Percentiles rank a stretch among this genome's conserved stretches.
These are phyloP conservation scores for Philopotamus ludificatus DNA, from an alignment of 1,140 invertebrate genomes.

Conservation along the genomic window DNA sequence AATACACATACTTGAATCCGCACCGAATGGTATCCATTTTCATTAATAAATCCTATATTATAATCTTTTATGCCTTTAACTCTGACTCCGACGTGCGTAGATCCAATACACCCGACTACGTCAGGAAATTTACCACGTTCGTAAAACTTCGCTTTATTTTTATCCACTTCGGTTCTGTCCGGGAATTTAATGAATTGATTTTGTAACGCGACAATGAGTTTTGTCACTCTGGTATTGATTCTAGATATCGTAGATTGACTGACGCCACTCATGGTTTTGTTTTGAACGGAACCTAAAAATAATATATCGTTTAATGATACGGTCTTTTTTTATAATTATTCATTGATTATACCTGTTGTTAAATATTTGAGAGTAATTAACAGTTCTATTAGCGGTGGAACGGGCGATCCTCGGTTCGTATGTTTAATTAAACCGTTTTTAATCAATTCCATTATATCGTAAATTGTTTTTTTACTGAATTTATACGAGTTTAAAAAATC, in stretches of 20 bases:
- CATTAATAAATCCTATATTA: conserved; percentile 35
- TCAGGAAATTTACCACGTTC: conserved; percentile 37
- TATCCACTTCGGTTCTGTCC: conserved; percentile 23
- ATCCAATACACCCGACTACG: conserved; percentile 34
- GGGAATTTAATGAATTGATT: conserved; percentile 34
- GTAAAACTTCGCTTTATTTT: conserved; percentile 32
- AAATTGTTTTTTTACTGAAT: conserved; percentile 37
- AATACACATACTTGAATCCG: conserved; percentile 29
- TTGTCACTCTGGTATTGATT: conserved; percentile 36
- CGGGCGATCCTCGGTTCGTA: conserved; percentile 31
- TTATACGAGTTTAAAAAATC: conserved; percentile 36
- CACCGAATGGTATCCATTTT: conserved; percentile 39
- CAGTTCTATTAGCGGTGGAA: conserved; percentile 34
- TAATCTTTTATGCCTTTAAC: conserved; percentile 36
- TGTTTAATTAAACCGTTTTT: conserved; percentile 34
- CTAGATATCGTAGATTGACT: conserved; percentile 36
- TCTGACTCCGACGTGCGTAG: conserved; percentile 35
- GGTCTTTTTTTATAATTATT: background rate
- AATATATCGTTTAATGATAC: background rate
- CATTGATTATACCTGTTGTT: conserved; percentile 36
- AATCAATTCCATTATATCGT: conserved; percentile 38
- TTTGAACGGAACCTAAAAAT: conserved; percentile 35
- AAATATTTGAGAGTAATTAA: conserved; percentile 35
- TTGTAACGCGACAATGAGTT: conserved; percentile 29
- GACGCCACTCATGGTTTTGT: conserved; percentile 35